Conservation (phyloP, 2,113 vertebrate genomes). For the Dinomys branickii region DNA sequence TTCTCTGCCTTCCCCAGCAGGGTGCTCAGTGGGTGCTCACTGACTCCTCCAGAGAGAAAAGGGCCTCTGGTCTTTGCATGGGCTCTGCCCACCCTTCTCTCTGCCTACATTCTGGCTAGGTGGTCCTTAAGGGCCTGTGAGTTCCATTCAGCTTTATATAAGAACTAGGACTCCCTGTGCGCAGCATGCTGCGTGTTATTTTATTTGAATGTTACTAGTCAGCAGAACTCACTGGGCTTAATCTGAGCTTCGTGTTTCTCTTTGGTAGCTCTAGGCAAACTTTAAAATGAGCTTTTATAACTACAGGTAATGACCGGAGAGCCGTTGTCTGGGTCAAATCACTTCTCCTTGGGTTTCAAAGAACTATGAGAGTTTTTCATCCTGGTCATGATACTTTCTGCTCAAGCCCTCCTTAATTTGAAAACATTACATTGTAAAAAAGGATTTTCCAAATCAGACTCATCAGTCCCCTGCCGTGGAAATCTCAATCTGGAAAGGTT, state of each 20-base stretch:
- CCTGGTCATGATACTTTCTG: neutral
- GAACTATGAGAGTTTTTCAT: neutral
- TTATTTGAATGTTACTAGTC: neutral
- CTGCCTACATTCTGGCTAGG: neutral
- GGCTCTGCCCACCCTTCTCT: neutral
- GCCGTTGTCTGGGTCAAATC: neutral
- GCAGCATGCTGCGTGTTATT: neutral
- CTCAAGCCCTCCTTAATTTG: neutral
- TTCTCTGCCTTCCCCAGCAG: neutral
- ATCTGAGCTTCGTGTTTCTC: neutral
- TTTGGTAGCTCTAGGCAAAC: neutral
- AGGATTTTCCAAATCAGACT: neutral
- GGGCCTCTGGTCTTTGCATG: fast-evolving
- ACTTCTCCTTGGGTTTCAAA: neutral
- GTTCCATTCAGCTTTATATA: neutral
- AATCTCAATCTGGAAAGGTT: neutral
- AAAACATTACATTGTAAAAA: neutral
- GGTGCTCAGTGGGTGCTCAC: neutral
- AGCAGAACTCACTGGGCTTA: neutral
- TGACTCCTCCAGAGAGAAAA: neutral
- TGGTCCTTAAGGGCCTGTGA: neutral
- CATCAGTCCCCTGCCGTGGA: neutral
- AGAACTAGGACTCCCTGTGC: neutral
- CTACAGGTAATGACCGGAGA: neutral
- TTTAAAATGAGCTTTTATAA: neutral